A percentile compares a stretch with the other conserved stretches of the same genome.
Evolutionary conservation across 2,888 invertebrate species (phyloP).

Genomic region (Hydraecia micacea): DNA sequence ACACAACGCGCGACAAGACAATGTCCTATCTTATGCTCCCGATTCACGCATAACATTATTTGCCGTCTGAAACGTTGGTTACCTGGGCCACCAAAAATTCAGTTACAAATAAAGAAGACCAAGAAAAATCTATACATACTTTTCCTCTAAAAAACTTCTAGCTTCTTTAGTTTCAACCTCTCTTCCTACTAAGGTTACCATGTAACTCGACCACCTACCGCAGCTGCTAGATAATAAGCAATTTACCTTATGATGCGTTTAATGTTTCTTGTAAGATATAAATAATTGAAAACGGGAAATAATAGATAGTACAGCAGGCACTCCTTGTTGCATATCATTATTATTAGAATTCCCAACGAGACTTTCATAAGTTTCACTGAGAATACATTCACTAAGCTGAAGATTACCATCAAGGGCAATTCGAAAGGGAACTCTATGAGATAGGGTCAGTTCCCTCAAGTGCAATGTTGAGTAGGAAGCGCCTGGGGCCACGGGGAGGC

Average conservation of each 20-base stretch:
- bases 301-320: slow-evolving; percentile 58
- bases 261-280: slow-evolving; percentile 46
- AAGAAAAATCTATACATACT: not conserved
- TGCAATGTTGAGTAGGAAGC: slow-evolving; percentile 64
- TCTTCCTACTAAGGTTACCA: not conserved
- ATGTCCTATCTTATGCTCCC: not conserved
- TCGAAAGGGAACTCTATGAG: slow-evolving; percentile 81
- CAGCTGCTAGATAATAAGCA: slow-evolving; percentile 28
- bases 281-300: slow-evolving; percentile 65
- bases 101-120: not conserved
- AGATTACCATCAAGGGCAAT: slow-evolving; percentile 85
- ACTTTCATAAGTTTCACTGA: slow-evolving; percentile 83
- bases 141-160: not conserved
- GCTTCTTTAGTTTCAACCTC: not conserved
- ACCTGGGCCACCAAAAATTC: not conserved
- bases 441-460: slow-evolving; percentile 83
- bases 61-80: not conserved
- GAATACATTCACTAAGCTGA: slow-evolving; percentile 84
- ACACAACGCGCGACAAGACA: not conserved
- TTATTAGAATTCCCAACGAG: slow-evolving; percentile 68
- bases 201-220: slow-evolving; percentile 2
- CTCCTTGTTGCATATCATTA: slow-evolving; percentile 71
- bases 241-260: slow-evolving; percentile 53
- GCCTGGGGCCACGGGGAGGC: slow-evolving; percentile 43
- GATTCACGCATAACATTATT: not conserved